Evolutionary conservation across 2,113 vertebrate genomes (phyloP).

Genomic region (Cephalopterus ornatus): DNA sequence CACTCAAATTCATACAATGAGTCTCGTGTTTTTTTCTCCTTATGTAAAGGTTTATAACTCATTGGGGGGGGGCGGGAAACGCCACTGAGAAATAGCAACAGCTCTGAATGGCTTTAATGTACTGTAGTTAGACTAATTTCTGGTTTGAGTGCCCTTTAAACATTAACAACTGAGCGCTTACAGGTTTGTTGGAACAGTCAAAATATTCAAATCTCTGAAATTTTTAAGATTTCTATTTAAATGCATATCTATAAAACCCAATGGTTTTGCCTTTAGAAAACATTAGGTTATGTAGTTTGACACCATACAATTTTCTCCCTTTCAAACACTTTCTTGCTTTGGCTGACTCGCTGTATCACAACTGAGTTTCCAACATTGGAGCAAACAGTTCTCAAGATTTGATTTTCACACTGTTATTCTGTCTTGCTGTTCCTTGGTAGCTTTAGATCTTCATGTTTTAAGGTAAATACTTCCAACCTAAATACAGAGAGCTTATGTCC

Average conservation of each 20-base stretch:
- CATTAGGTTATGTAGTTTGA: background rate
- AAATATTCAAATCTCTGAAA: background rate
- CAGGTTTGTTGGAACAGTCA: background rate
- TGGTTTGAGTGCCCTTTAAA: background rate
- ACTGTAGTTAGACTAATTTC: background rate
- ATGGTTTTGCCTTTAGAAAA: background rate
- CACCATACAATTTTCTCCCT: fast-evolving
- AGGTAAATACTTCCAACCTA: background rate
- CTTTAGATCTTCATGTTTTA: background rate
- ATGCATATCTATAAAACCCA: background rate
- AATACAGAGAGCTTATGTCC: background rate
- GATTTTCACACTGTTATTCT: background rate
- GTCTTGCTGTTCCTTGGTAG: background rate
- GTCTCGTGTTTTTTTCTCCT: background rate
- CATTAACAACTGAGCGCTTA: background rate
- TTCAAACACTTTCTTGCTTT: background rate
- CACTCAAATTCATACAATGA: background rate
- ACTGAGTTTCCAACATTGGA: background rate
- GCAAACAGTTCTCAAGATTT: background rate
- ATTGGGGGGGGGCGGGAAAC: background rate
- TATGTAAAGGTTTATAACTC: background rate
- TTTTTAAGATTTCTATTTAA: background rate
- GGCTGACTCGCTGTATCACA: background rate
- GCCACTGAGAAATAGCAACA: background rate
- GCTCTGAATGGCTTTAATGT: background rate